These are phyloP conservation scores for Papilio polyxenes DNA, from an alignment of 1,140 invertebrate species.

Conservation along the genomic window DNA sequence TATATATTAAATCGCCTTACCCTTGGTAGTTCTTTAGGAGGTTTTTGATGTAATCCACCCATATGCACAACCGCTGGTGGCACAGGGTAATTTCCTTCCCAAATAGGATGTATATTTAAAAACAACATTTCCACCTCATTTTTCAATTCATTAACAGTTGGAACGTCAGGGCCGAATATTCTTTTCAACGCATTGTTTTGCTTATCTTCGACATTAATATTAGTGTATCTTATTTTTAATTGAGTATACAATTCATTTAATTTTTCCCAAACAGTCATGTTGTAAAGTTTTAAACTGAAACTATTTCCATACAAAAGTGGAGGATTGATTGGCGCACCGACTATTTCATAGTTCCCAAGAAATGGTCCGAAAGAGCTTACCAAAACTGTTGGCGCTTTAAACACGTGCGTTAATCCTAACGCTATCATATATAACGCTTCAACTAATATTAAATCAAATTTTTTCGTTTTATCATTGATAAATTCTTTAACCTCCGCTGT, in stretches of 20 bases:
- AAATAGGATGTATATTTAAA: conserved; percentile 74
- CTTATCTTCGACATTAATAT: conserved; percentile 61
- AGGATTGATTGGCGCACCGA: conserved; percentile 48
- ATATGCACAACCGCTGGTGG: conserved; percentile 74
- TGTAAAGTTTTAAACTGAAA: conserved; percentile 42
- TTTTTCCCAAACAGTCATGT: conserved; percentile 48
- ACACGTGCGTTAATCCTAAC: conserved; percentile 59
- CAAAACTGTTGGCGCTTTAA: conserved; percentile 64
- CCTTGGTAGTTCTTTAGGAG: conserved; percentile 54
- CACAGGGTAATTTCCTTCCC: conserved; percentile 69
- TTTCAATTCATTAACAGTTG: conserved; percentile 67
- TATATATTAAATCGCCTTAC: conserved; percentile 43
- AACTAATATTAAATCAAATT: conserved; percentile 61
- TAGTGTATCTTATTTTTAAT: conserved; percentile 42
- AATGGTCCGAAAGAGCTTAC: conserved; percentile 58
- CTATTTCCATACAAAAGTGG: conserved; percentile 48
- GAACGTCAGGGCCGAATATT: conserved; percentile 65
- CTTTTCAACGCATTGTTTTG: conserved; percentile 65
- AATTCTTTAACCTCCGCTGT: conserved; percentile 52
- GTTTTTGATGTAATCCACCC: conserved; percentile 73
- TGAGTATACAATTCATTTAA: conserved; percentile 47
- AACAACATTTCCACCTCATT: conserved; percentile 80
- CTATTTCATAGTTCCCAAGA: conserved; percentile 40
- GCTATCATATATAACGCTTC: conserved; percentile 49
- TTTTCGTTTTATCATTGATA: conserved; percentile 45